Percentiles rank a stretch among this genome's conserved stretches.
These are phyloP conservation scores for Etheostoma spectabile DNA, from an alignment of 2,113 vertebrate species.

Conservation along the genomic window DNA sequence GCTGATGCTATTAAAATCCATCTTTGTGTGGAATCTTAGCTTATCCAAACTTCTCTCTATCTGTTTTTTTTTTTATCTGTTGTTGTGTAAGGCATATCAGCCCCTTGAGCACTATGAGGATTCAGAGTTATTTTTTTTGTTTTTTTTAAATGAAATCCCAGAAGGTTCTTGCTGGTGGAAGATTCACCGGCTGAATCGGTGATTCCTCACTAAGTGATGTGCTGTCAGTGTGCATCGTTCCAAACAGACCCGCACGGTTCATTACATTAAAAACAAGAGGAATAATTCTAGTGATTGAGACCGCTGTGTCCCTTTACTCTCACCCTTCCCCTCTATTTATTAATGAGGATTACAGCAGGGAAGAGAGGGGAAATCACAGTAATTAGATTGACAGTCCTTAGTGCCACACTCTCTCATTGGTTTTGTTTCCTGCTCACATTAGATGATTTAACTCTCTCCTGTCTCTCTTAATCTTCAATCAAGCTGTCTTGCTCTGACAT, in stretches of 20 bases:
- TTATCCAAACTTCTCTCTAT: neutral
- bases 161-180: constrained; percentile 33
- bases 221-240: constrained; percentile 57
- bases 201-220: constrained; percentile 46
- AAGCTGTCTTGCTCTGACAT: neutral
- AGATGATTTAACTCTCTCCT: constrained; percentile 21
- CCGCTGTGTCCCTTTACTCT: neutral
- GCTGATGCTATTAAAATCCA: neutral
- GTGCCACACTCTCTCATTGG: constrained; percentile 21
- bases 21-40: neutral
- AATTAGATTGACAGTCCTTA: constrained; percentile 48
- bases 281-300: constrained; percentile 8
- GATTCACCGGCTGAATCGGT: constrained; percentile 59
- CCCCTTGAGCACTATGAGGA: constrained; percentile 3
- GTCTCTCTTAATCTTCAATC: constrained; percentile 26
- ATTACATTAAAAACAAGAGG: constrained; percentile 14
- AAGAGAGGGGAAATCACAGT: constrained; percentile 17
- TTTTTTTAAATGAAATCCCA: constrained; percentile 53
- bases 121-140: neutral
- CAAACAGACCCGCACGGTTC: constrained; percentile 7
- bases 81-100: constrained; percentile 11
- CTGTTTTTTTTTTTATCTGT: neutral
- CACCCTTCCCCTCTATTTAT: constrained; percentile 29
- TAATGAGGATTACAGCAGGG: constrained; percentile 24
- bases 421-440: constrained; percentile 32